Conservation (phyloP, 2,888 invertebrate genomes). For the Apodemia zela region DNA sequence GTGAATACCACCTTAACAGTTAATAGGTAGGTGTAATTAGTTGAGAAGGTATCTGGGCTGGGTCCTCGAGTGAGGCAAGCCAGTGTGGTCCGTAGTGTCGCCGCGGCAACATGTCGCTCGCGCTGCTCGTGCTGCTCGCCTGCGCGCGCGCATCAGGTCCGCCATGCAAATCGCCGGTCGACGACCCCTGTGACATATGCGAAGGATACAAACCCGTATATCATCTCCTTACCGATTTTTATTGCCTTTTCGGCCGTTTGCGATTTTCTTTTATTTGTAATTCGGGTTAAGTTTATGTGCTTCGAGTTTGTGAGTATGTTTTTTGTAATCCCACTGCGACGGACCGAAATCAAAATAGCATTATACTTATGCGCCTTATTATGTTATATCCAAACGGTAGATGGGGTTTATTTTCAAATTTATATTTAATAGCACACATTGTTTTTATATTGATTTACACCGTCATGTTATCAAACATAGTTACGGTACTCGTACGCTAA, state of each 20-base stretch:
- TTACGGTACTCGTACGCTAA: too few relatives aligned
- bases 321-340: neutral
- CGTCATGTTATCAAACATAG: too few relatives aligned
- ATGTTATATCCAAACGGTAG: neutral
- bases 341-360: neutral
- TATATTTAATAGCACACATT: neutral
- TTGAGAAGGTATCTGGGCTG: slow-evolving; percentile 13
- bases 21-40: slow-evolving; percentile 5
- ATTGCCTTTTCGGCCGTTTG: slow-evolving; percentile 13
- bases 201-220: slow-evolving; percentile 12
- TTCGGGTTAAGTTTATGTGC: neutral
- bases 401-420: neutral
- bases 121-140: slow-evolving; percentile 39
- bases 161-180: slow-evolving; percentile 60
- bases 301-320: slow-evolving; percentile 1
- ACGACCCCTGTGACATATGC: slow-evolving; percentile 66
- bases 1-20: neutral
- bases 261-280: slow-evolving; percentile 7
- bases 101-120: slow-evolving; percentile 40
- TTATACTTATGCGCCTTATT: neutral
- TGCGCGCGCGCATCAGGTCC: slow-evolving; percentile 42
- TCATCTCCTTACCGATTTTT: slow-evolving; percentile 17
- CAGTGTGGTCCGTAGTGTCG: slow-evolving; percentile 41
- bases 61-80: slow-evolving; percentile 17
- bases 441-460: neutral